Conservation (phyloP, 2,797 vertebrate species). For the Chelonia mydas region DNA sequence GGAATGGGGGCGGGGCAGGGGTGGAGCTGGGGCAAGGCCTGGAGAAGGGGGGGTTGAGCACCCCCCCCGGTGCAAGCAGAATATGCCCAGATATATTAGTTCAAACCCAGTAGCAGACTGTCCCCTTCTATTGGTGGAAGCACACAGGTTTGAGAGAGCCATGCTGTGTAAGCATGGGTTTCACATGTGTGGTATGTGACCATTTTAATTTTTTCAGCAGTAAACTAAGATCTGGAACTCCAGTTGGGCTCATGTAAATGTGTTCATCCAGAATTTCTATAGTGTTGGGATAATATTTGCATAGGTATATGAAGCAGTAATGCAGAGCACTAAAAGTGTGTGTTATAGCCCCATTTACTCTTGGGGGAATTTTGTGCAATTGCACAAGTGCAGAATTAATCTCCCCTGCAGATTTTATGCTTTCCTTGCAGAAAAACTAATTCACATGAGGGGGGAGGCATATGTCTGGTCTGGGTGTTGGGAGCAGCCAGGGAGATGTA, state of each 20-base stretch:
- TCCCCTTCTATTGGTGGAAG: not conserved
- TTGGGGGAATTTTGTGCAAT: not conserved
- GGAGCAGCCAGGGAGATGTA: not conserved
- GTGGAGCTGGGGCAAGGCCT: too few relatives aligned
- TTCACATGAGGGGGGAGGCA: not conserved
- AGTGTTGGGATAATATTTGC: not conserved
- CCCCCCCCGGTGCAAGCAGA: too few relatives aligned
- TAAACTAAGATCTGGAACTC: not conserved
- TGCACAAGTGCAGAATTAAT: not conserved
- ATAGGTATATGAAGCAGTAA: not conserved
- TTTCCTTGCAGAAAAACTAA: not conserved
- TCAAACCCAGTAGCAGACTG: not conserved
- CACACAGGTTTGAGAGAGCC: not conserved
- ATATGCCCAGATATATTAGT: too few relatives aligned
- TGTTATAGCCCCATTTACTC: too few relatives aligned
- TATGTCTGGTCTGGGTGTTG: rapidly evolving
- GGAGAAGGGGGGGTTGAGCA: too few relatives aligned
- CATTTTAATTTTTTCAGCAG: not conserved
- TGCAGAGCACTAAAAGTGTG: not conserved
- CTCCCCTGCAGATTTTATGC: not conserved
- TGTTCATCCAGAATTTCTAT: not conserved
- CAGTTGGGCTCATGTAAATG: not conserved
- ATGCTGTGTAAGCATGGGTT: not conserved
- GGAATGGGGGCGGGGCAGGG: too few relatives aligned
- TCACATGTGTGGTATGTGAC: not conserved